These are phyloP conservation scores for Callosobruchus maculatus DNA, from an alignment of 2,888 invertebrate genomes.

Conservation along the genomic window DNA sequence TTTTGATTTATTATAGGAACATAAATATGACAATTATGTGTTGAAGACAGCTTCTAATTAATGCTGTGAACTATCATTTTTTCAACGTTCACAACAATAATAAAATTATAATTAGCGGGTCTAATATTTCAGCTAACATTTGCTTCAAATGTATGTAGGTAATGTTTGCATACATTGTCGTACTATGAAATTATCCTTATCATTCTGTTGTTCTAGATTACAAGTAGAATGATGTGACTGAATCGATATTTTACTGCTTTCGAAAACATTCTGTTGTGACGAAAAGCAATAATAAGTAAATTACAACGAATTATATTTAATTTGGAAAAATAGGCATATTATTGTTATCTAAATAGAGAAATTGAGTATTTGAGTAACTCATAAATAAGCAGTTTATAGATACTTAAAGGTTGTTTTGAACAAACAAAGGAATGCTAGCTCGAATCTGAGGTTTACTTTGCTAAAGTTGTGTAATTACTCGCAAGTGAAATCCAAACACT, in stretches of 20 bases:
- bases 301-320: not conserved
- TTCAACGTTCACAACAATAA: not conserved
- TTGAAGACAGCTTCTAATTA: no score
- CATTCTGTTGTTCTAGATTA: not conserved
- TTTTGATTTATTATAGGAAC: no score
- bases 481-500: no score
- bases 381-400: no score
- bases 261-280: not conserved
- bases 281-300: not conserved
- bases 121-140: not conserved
- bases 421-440: no score
- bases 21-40: no score
- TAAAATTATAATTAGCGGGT: not conserved
- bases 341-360: not conserved
- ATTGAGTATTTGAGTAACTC: no score
- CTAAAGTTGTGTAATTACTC: no score
- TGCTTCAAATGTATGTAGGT: not conserved
- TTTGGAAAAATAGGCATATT: not conserved
- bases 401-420: no score
- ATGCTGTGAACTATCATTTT: no score
- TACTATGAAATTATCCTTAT: not conserved
- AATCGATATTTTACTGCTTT: not conserved
- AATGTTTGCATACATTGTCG: not conserved
- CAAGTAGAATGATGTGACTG: not conserved
- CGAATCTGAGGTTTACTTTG: no score